Percentiles rank a stretch among this genome's conserved stretches.
phyloP scores from a whole-genome alignment of 2,797 vertebrate species.

The Sebastes diaconus region DNA sequence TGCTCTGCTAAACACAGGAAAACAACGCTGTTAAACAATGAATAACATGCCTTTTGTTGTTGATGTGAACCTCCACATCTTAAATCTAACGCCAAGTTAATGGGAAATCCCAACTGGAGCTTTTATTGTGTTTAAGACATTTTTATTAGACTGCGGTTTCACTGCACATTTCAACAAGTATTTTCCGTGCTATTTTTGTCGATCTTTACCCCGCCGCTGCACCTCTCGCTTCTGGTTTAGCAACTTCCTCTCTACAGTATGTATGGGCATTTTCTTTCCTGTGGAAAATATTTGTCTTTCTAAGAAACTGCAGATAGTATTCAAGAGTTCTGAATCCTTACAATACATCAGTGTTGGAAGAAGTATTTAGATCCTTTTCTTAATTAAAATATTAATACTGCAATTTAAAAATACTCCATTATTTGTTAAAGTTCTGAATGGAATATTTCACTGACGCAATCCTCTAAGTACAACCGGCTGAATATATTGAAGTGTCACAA shows the following conservation, averaged over 20 bases:
- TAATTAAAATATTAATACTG: not conserved
- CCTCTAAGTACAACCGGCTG: fast-evolving
- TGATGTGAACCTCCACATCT: slow-evolving; percentile 42
- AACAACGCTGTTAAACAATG: slow-evolving; percentile 74
- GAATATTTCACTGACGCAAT: not conserved
- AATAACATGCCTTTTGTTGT: slow-evolving; percentile 62
- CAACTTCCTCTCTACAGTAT: slow-evolving; percentile 28
- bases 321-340: not conserved
- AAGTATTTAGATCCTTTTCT: not conserved
- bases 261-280: slow-evolving; percentile 20
- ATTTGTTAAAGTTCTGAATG: not conserved
- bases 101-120: slow-evolving; percentile 58
- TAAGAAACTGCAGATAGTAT: not conserved
- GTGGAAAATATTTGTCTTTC: slow-evolving; percentile 23
- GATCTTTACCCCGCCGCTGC: slow-evolving; percentile 7
- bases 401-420: not conserved
- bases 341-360: not conserved
- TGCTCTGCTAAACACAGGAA: slow-evolving; percentile 67
- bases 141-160: slow-evolving; percentile 66
- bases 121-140: slow-evolving; percentile 53
- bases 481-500: not conserved
- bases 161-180: slow-evolving; percentile 35
- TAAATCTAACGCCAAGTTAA: slow-evolving; percentile 58
- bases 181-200: slow-evolving; percentile 43
- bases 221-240: slow-evolving; percentile 26